Conservation (phyloP, 2,113 vertebrate species). For the Dicrurus megarhynchus region DNA sequence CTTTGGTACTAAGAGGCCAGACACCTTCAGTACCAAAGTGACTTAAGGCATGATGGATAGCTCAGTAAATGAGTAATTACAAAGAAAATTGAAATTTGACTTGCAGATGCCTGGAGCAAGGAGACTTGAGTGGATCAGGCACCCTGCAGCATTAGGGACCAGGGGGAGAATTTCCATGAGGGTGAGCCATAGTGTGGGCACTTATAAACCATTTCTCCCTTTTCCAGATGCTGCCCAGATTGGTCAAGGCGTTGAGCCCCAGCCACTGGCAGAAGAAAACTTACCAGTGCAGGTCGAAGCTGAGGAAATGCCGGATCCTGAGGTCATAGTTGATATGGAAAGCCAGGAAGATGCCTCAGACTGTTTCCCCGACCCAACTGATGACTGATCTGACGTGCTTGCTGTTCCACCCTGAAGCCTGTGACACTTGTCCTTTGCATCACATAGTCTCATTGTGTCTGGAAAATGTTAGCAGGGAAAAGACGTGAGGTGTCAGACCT, state of each 20-base stretch:
- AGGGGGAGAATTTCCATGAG: neutral
- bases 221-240: neutral
- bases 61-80: neutral
- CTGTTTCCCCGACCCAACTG: constrained; percentile 10
- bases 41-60: neutral
- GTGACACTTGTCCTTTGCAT: neutral
- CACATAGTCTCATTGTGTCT: neutral
- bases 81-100: neutral
- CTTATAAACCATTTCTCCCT: neutral
- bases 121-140: neutral
- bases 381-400: constrained; percentile 22
- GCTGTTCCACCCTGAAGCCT: neutral
- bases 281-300: neutral
- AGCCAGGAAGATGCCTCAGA: constrained; percentile 6
- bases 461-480: neutral
- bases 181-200: neutral
- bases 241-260: neutral
- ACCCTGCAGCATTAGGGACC: neutral
- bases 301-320: neutral
- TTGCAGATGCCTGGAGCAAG: neutral
- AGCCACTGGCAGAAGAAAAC: neutral
- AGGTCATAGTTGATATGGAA: neutral
- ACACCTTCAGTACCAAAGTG: neutral
- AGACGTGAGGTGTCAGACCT: neutral
- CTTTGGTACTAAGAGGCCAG: neutral